phyloP scores from a whole-genome alignment of 1,140 invertebrate genomes.

The Aphelenchoides fujianensis region DNA sequence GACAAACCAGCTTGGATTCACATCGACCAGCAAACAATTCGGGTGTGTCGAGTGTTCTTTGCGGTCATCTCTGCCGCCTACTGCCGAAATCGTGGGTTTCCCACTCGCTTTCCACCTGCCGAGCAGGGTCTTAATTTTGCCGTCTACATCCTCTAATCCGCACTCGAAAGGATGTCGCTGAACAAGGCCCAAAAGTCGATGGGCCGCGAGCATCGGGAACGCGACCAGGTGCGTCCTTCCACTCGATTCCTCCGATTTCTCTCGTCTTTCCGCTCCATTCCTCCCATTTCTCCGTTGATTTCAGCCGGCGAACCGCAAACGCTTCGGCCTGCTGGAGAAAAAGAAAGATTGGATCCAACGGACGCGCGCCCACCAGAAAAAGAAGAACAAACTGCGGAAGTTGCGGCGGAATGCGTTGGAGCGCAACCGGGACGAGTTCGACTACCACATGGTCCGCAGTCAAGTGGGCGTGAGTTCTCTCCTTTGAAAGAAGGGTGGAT shows the following conservation, averaged over 20 bases:
- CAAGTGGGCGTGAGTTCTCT: conserved; percentile 69
- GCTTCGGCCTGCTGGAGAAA: conserved; percentile 86
- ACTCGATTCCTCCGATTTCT: not conserved
- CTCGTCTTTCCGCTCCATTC: conserved; percentile 3
- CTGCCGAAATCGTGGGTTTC: too few relatives aligned
- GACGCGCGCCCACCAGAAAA: conserved; percentile 70
- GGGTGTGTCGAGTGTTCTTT: too few relatives aligned
- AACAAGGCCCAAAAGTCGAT: not conserved
- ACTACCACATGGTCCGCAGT: conserved; percentile 95
- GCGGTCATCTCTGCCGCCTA: too few relatives aligned
- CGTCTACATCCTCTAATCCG: too few relatives aligned
- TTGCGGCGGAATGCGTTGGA: conserved; percentile 79
- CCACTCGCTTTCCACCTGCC: too few relatives aligned
- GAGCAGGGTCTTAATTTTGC: too few relatives aligned
- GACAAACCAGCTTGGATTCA: too few relatives aligned
- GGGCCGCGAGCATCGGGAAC: conserved; percentile 32
- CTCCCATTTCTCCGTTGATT: conserved; percentile 66
- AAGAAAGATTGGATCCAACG: conserved; percentile 88
- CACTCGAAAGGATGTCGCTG: not conserved
- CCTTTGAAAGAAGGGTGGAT: too few relatives aligned
- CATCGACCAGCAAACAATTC: too few relatives aligned
- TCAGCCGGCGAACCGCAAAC: conserved; percentile 75
- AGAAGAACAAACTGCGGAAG: conserved; percentile 77
- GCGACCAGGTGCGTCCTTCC: conserved; percentile 20
- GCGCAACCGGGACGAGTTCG: conserved; percentile 96